A percentile compares a stretch with the other conserved stretches of the same genome.
Evolutionary conservation across 2,113 vertebrate genomes (phyloP).

Genomic region (Callopanchax toddi): DNA sequence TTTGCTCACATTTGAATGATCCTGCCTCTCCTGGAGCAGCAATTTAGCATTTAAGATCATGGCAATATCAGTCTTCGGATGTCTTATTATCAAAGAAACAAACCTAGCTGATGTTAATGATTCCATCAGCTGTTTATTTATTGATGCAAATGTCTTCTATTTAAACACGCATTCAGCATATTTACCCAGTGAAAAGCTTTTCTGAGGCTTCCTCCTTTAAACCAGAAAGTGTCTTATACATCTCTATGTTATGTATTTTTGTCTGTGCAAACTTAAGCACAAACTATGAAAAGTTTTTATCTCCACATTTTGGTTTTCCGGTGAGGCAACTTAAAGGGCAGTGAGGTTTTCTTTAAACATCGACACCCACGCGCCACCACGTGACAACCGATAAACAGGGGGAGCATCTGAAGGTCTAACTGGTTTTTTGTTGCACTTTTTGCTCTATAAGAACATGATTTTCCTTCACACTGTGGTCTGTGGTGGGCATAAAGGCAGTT

Average conservation of each 20-base stretch:
- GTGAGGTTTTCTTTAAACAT: constrained; percentile 49
- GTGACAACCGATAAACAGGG: constrained; percentile 52
- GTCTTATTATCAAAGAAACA: constrained; percentile 35
- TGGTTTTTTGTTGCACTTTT: constrained; percentile 29
- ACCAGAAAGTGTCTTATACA: background rate
- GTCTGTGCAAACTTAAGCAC: background rate
- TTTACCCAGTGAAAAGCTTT: constrained; percentile 17
- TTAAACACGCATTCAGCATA: constrained; percentile 16
- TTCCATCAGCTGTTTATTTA: constrained; percentile 26
- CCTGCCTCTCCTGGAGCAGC: background rate
- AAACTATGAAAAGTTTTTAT: constrained; percentile 28
- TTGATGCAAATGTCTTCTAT: constrained; percentile 30
- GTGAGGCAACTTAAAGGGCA: constrained; percentile 62
- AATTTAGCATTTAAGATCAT: background rate
- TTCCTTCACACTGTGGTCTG: constrained; percentile 33
- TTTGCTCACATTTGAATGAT: constrained; percentile 3
- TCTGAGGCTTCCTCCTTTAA: background rate
- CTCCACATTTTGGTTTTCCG: constrained; percentile 55
- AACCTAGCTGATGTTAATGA: constrained; percentile 28
- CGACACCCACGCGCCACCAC: constrained; percentile 37
- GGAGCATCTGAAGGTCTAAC: constrained; percentile 18
- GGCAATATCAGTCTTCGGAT: constrained; percentile 12
- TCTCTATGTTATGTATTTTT: constrained; percentile 1
- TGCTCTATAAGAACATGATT: constrained; percentile 11
- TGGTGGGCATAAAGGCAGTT: constrained; percentile 20